phyloP scores from a whole-genome alignment of 2,113 vertebrate genomes.

The Athene noctua region DNA sequence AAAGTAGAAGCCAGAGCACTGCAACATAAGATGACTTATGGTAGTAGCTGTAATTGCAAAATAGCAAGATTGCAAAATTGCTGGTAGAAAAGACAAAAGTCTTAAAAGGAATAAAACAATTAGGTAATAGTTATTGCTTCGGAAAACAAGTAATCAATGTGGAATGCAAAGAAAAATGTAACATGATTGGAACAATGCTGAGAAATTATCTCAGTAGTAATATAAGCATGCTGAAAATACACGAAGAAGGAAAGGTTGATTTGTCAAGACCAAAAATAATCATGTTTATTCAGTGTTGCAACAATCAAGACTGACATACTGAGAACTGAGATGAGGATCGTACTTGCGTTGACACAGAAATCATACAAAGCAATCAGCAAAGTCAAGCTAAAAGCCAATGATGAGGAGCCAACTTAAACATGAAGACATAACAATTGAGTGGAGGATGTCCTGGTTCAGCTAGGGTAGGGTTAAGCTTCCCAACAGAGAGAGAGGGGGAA shows the following conservation, averaged over 20 bases:
- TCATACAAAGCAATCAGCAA: not conserved
- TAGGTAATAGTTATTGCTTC: not conserved
- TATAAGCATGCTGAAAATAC: not conserved
- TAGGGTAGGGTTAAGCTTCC: too few relatives aligned
- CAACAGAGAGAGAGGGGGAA: too few relatives aligned
- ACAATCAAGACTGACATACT: not conserved
- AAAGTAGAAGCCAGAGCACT: not conserved
- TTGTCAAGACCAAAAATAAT: not conserved
- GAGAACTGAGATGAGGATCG: not conserved
- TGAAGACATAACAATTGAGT: not conserved
- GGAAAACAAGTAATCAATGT: not conserved
- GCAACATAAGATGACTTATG: not conserved
- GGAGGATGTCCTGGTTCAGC: too few relatives aligned
- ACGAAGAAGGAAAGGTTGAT: not conserved
- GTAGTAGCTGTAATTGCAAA: not conserved
- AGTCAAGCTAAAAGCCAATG: not conserved
- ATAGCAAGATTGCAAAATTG: not conserved
- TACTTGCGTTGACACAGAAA: not conserved
- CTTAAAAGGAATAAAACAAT: not conserved
- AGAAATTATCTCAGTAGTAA: not conserved
- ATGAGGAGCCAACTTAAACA: not conserved
- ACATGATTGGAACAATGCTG: not conserved
- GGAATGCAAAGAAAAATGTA: not conserved
- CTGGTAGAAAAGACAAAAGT: not conserved
- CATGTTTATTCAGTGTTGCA: not conserved